Conservation (phyloP, 2,888 invertebrate species). For the Pammene aurita region DNA sequence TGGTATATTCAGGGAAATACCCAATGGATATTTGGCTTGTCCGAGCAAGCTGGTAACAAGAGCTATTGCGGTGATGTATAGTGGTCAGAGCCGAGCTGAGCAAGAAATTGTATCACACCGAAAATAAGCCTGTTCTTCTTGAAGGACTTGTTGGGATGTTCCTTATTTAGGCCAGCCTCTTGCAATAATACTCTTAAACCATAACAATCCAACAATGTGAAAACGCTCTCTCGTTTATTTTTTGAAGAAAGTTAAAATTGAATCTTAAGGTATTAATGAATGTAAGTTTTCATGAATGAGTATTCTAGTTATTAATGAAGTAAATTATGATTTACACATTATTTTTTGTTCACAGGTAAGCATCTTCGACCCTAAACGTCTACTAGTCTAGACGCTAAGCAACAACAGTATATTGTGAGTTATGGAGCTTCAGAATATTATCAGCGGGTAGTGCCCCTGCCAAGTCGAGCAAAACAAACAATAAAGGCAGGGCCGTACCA, state of each 20-base stretch:
- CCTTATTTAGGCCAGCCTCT: no score
- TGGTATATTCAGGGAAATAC: conserved; percentile 17
- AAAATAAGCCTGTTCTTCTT: neutral
- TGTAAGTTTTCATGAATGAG: no score
- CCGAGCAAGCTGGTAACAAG: neutral
- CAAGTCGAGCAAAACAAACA: no score
- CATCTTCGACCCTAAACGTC: neutral
- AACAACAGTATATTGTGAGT: neutral
- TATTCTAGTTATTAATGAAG: no score
- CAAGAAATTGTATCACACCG: conserved; percentile 9
- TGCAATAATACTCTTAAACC: no score
- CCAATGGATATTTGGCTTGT: conserved; percentile 32
- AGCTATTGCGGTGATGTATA: conserved; percentile 33
- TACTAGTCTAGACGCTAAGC: no score
- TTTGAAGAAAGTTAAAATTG: no score
- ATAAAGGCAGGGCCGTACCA: no score
- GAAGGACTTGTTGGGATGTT: neutral
- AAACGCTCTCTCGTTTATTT: no score
- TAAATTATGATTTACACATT: neutral
- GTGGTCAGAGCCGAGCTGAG: conserved; percentile 5
- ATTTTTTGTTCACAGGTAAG: conserved; percentile 9
- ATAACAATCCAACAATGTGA: no score
- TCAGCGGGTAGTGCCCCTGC: no score
- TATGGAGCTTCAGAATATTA: neutral
- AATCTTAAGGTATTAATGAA: no score